These are phyloP conservation scores for Hirudo medicinalis DNA, from an alignment of 1,140 invertebrate genomes.

Conservation along the genomic window DNA sequence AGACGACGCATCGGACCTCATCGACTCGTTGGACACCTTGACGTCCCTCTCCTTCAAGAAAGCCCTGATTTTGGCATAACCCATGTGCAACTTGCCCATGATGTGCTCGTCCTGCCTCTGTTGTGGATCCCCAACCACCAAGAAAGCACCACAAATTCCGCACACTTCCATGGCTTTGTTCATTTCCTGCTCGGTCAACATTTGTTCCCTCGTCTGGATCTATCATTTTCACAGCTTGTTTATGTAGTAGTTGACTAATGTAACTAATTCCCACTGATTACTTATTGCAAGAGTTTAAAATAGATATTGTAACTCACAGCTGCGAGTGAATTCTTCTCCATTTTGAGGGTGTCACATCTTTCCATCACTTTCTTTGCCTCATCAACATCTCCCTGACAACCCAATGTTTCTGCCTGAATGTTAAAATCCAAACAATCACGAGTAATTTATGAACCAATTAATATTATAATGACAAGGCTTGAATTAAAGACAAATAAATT, in stretches of 20 bases:
- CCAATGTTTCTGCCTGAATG: slow-evolving; percentile 59
- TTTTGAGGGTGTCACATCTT: slow-evolving; percentile 82
- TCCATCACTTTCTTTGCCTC: slow-evolving; percentile 90
- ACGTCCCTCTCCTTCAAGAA: slow-evolving; percentile 51
- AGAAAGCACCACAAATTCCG: slow-evolving; percentile 89
- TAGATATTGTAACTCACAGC: background rate
- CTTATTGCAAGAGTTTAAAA: too few species aligned
- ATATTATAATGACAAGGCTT: too few species aligned
- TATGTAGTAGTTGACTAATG: background rate
- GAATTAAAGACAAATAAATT: too few species aligned
- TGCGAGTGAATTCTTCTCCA: slow-evolving; percentile 51
- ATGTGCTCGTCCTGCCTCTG: slow-evolving; percentile 92
- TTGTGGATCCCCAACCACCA: slow-evolving; percentile 91
- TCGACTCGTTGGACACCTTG: background rate
- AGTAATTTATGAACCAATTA: too few species aligned
- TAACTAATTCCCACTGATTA: background rate
- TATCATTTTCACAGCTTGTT: background rate
- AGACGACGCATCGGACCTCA: background rate
- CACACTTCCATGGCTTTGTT: slow-evolving; percentile 95
- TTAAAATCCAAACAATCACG: too few species aligned
- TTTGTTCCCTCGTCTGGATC: slow-evolving; percentile 4
- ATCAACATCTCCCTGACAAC: slow-evolving; percentile 87
- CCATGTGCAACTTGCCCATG: slow-evolving; percentile 92
- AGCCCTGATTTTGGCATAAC: slow-evolving; percentile 59
- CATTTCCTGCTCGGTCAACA: slow-evolving; percentile 4